A percentile compares a stretch with the other conserved stretches of the same genome.
phyloP scores from a whole-genome alignment of 2,113 vertebrate genomes.

The Coptodon rendalli region DNA sequence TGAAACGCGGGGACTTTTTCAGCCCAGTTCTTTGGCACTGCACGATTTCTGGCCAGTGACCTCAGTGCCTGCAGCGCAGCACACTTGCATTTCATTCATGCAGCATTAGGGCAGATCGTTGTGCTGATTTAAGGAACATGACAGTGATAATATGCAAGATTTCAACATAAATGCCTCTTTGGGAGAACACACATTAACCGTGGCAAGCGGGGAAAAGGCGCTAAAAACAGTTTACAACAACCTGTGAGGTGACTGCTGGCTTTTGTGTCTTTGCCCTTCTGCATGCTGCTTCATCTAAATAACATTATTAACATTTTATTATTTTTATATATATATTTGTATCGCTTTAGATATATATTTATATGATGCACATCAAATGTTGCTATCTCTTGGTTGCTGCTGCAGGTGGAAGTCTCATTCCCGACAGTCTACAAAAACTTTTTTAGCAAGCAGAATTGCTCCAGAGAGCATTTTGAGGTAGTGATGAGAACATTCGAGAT shows the following conservation, averaged over 20 bases:
- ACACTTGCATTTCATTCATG: not conserved
- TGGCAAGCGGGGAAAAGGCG: constrained; percentile 42
- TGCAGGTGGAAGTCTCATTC: not conserved
- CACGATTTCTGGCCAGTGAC: constrained; percentile 17
- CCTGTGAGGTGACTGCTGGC: not conserved
- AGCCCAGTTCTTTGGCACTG: constrained; percentile 8
- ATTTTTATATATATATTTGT: not conserved
- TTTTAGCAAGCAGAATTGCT: not conserved
- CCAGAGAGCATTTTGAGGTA: not conserved
- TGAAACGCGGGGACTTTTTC: constrained; percentile 76
- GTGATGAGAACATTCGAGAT: not conserved
- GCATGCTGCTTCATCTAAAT: not conserved
- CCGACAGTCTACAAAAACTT: not conserved
- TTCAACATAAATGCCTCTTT: constrained; percentile 32
- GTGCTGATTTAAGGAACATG: not conserved
- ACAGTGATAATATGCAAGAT: not conserved
- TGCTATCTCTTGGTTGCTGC: not conserved
- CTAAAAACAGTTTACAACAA: not conserved
- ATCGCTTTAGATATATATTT: too few species aligned
- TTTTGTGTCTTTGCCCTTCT: not conserved
- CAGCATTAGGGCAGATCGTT: not conserved
- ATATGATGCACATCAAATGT: not conserved
- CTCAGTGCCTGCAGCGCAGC: not conserved
- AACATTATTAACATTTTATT: not conserved
- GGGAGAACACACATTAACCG: constrained; percentile 27